A percentile compares a stretch with the other conserved stretches of the same genome.
phyloP scores from a whole-genome alignment of 2,888 invertebrate genomes.

The Cryptus viduatorius region DNA sequence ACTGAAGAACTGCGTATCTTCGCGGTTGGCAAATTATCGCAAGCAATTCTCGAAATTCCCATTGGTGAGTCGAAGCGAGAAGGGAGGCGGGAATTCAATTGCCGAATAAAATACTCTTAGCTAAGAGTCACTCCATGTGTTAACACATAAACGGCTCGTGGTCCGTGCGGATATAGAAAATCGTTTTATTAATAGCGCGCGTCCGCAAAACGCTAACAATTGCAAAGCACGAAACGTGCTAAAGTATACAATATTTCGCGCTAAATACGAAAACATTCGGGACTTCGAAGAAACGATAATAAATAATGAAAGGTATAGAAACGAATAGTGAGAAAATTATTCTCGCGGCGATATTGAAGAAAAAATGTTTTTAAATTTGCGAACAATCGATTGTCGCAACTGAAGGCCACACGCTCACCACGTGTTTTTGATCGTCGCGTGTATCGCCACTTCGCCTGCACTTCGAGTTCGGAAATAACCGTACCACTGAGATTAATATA shows the following conservation, averaged over 20 bases:
- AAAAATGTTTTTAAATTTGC: not conserved
- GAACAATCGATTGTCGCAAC: not conserved
- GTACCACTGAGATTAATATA: not conserved
- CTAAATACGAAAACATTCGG: slow-evolving; percentile 8
- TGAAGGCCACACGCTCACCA: not conserved
- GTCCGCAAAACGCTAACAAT: slow-evolving; percentile 34
- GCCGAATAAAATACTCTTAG: slow-evolving; percentile 12
- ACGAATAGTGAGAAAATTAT: not conserved
- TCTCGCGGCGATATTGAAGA: not conserved
- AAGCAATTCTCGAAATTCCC: slow-evolving; percentile 70
- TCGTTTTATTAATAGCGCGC: slow-evolving; percentile 53
- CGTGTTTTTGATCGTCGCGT: not conserved
- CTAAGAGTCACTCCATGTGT: not conserved
- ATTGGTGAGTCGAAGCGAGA: slow-evolving; percentile 68
- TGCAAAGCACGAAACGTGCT: not conserved
- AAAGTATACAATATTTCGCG: slow-evolving; percentile 24
- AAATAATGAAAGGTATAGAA: not conserved
- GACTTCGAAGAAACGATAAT: slow-evolving; percentile 5
- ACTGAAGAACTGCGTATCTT: slow-evolving; percentile 67
- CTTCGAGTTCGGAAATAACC: slow-evolving; percentile 26
- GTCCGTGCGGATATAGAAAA: slow-evolving; percentile 10
- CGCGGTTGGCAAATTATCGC: slow-evolving; percentile 72
- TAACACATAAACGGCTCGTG: not conserved
- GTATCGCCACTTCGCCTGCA: not conserved
- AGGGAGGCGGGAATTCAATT: not conserved